A percentile compares a stretch with the other conserved stretches of the same genome.
phyloP scores from a whole-genome alignment of 2,113 vertebrate genomes.

The Albula glossodonta region DNA sequence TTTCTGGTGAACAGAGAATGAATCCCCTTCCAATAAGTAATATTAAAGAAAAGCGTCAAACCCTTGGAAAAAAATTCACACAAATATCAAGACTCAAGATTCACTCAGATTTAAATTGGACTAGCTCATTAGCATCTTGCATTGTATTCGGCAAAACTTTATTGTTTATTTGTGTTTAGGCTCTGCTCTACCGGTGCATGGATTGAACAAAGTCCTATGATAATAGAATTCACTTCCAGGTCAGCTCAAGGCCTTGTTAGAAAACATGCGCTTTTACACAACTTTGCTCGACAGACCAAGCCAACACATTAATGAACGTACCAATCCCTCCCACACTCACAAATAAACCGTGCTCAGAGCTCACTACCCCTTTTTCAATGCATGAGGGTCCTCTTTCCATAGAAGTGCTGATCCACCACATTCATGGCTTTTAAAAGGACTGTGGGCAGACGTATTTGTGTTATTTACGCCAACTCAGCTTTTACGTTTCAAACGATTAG shows the following conservation, averaged over 20 bases:
- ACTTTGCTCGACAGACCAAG: background rate
- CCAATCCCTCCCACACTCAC: background rate
- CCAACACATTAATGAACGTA: background rate
- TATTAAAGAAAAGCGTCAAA: too few species aligned
- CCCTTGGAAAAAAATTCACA: too few species aligned
- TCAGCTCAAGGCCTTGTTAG: background rate
- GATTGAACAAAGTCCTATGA: too few species aligned
- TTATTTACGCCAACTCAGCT: slow-evolving; percentile 29
- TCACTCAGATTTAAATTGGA: too few species aligned
- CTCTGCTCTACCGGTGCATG: too few species aligned
- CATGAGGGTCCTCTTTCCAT: slow-evolving; percentile 6
- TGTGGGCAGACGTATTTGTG: background rate
- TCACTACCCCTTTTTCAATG: background rate
- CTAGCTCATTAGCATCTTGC: too few species aligned
- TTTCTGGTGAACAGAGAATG: background rate
- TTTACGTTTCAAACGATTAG: slow-evolving; percentile 30
- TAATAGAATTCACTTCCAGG: background rate
- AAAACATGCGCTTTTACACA: background rate
- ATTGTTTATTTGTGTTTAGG: too few species aligned
- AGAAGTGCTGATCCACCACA: slow-evolving; percentile 30
- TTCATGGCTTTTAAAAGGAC: slow-evolving; percentile 22
- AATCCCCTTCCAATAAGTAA: background rate
- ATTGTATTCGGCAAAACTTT: too few species aligned
- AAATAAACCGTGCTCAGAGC: background rate
- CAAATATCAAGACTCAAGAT: too few species aligned